These are phyloP conservation scores for Merluccius polli DNA, from an alignment of 2,797 vertebrate genomes.

Conservation along the genomic window DNA sequence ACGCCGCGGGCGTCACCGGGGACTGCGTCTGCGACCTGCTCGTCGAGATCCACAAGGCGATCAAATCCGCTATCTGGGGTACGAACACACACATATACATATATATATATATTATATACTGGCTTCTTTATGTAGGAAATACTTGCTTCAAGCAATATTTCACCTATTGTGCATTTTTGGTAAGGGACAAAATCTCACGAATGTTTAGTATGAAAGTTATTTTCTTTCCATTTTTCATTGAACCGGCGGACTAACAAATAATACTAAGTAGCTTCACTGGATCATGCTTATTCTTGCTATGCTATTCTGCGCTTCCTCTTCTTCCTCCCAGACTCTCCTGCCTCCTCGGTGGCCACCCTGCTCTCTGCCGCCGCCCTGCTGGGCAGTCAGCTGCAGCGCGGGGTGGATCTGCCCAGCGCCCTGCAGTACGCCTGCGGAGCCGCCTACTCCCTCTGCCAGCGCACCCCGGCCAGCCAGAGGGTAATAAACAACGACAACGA, in stretches of 20 bases:
- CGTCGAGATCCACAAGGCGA: slow-evolving; percentile 79
- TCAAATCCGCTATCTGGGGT: slow-evolving; percentile 82
- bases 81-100: slow-evolving; percentile 35
- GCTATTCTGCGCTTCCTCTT: neutral
- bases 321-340: slow-evolving; percentile 75
- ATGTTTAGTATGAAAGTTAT: neutral
- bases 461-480: slow-evolving; percentile 77
- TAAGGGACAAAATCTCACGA: too few relatives aligned
- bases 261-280: too few relatives aligned
- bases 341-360: slow-evolving; percentile 80
- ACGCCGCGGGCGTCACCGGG: slow-evolving; percentile 83
- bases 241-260: too few relatives aligned
- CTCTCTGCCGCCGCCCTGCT: slow-evolving; percentile 81
- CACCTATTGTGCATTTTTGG: too few relatives aligned
- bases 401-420: slow-evolving; percentile 81
- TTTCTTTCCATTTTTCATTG: too few relatives aligned
- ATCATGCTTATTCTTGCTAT: too few relatives aligned
- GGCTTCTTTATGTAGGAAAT: too few relatives aligned
- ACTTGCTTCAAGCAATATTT: too few relatives aligned
- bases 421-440: slow-evolving; percentile 86
- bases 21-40: slow-evolving; percentile 84
- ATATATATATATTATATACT: too few relatives aligned
- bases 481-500: slow-evolving; percentile 71
- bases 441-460: slow-evolving; percentile 82
- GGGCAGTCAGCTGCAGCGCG: slow-evolving; percentile 84